Percentiles rank a stretch among this genome's conserved stretches.
phyloP scores from a whole-genome alignment of 2,888 invertebrate genomes.

The Dendrolimus houi region DNA sequence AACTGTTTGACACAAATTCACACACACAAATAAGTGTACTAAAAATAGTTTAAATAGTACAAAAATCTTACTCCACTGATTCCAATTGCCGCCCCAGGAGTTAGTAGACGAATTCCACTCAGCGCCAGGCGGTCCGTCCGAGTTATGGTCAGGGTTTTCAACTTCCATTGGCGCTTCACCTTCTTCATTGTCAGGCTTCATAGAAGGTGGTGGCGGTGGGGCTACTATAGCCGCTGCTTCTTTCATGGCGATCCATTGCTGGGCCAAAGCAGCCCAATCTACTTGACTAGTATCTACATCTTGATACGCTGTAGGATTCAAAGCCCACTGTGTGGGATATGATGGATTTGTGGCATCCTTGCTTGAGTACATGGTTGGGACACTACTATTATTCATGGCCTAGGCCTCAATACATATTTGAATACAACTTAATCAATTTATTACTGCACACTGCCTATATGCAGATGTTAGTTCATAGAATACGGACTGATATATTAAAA shows the following conservation, averaged over 20 bases:
- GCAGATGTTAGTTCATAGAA: too few relatives aligned
- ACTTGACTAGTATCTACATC: constrained; percentile 90
- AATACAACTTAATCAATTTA: too few relatives aligned
- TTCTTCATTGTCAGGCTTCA: constrained; percentile 75
- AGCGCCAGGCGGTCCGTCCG: constrained; percentile 46
- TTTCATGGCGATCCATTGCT: constrained; percentile 99
- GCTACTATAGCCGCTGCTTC: constrained; percentile 79
- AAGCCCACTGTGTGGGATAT: constrained; percentile 86
- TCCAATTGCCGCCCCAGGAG: constrained; percentile 60
- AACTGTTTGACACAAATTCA: too few relatives aligned
- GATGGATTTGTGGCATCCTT: constrained; percentile 79
- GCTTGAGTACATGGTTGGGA: constrained; percentile 70
- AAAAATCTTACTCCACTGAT: constrained; percentile 59
- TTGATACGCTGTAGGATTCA: constrained; percentile 88
- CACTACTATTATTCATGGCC: constrained; percentile 11
- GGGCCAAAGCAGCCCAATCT: constrained; percentile 97
- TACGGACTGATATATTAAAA: too few relatives aligned
- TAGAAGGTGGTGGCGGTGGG: constrained; percentile 77
- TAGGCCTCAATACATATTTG: too few relatives aligned
- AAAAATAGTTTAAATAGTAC: neutral
- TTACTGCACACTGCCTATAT: too few relatives aligned
- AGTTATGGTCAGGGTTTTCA: constrained; percentile 79
- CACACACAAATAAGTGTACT: neutral
- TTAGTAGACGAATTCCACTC: constrained; percentile 56
- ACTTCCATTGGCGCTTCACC: constrained; percentile 94